A percentile compares a stretch with the other conserved stretches of the same genome.
Evolutionary conservation across 2,888 invertebrate genomes (phyloP).

Genomic region (Ctena decussata): DNA sequence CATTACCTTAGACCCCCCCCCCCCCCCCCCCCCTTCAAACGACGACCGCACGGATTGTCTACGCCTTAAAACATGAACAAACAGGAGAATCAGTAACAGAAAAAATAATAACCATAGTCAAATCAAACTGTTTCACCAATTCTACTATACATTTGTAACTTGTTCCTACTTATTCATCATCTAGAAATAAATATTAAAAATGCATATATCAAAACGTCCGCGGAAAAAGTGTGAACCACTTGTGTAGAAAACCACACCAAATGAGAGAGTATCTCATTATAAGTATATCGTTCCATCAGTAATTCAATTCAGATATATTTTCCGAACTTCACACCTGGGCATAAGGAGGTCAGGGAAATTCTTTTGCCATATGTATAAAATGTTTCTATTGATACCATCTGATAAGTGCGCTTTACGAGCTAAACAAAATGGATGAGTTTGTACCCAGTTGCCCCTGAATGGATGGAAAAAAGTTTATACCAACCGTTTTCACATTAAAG

Average conservation of each 20-base stretch:
- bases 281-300: background rate
- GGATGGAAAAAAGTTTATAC: no score
- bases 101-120: no score
- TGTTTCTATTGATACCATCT: background rate
- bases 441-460: background rate
- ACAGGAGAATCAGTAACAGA: no score
- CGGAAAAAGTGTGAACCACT: background rate
- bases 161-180: background rate
- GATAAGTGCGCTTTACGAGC: background rate
- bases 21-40: no score
- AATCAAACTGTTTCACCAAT: no score
- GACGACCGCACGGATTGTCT: no score
- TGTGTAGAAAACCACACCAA: background rate
- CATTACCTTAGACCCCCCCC: no score
- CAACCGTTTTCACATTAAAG: no score
- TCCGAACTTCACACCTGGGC: background rate
- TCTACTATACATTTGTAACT: no score
- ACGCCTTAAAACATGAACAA: no score
- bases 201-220: background rate
- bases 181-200: background rate
- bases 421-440: background rate
- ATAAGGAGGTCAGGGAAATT: background rate
- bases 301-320: slow-evolving; percentile 2
- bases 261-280: background rate
- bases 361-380: background rate